Base-by-base conservation (phyloP, 2,797 vertebrate genomes). In the Liasis olivaceus region DNA sequence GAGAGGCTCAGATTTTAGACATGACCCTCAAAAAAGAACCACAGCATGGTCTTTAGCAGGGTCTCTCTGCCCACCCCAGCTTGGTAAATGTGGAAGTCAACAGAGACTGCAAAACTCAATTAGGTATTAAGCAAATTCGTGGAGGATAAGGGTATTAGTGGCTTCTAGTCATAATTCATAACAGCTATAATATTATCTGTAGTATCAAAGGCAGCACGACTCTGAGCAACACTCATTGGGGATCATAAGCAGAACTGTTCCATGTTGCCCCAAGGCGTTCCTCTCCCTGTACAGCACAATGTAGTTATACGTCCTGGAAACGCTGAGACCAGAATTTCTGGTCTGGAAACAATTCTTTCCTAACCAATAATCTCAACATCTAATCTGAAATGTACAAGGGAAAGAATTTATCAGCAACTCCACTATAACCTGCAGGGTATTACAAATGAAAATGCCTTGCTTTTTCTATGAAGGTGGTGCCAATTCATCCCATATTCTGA, bases 1-100 rank as follows among this genome's bases (percentile, higher is more conserved):
- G 94, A 94, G 93, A 93, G 86, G 96, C 94, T 96, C 94, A 89
- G 88, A 36, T 97, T 96, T 94, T 93, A 93, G 92, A 64, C 20
- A 63, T 88, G 20, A 42, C 66, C 69, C 63, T 85, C 54, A 22
- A 62, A 90, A 87, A 1, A 77, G 15, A 58, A 42, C 28, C 56
- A 47, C n/a, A 26, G 24, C 20, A 3, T 54, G 54, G 20, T 11
- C 77, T 81, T 87, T 56, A 90, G 14, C 26, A 72, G 31, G 6
- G 5, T 56, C 60, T 56, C 7, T 4, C 81, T 22, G 24, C 51
- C 26, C 28, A 24, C 22, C 11, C 24, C 81, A 51, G 4, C 12
- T 51, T 20, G 26, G 28, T 5, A 81, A 88, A 31, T 36, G 58
- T 63, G 20, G 85, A 64, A 72, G 17, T 87, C 28, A 66, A 36